phyloP scores from a whole-genome alignment of 2,797 vertebrate genomes.

The Gallirallus australis region DNA sequence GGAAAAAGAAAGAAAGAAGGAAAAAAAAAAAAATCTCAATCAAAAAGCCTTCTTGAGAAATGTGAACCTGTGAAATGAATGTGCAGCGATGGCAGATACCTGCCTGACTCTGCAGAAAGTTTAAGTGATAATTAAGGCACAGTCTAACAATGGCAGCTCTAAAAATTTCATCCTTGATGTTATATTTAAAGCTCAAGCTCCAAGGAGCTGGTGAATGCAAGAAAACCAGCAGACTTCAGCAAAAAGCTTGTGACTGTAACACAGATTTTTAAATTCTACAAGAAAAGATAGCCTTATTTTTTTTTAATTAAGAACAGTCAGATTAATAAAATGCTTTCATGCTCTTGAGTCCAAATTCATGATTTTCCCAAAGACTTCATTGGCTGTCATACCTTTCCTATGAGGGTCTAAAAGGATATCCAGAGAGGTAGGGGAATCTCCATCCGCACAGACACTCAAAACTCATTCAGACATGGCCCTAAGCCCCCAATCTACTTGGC shows the following conservation, averaged over 20 bases:
- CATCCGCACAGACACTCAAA: neutral
- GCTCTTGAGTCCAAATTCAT: neutral
- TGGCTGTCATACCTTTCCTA: neutral
- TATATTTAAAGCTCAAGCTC: constrained; percentile 23
- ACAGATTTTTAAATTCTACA: neutral
- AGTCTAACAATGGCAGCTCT: neutral
- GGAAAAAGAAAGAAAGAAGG: too few species aligned
- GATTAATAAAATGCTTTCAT: neutral
- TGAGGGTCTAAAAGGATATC: neutral
- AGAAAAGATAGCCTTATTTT: neutral
- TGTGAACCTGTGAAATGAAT: neutral
- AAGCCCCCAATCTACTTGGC: neutral
- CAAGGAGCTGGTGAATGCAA: neutral
- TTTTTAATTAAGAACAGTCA: neutral
- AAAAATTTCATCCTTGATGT: neutral
- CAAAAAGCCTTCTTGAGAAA: neutral
- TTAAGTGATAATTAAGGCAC: constrained; percentile 26
- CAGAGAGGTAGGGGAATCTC: neutral
- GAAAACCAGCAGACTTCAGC: constrained; percentile 27
- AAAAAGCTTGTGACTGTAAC: neutral
- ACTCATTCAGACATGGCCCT: accelerated
- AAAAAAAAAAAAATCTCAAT: neutral
- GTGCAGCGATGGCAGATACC: neutral
- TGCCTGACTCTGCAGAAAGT: constrained; percentile 18
- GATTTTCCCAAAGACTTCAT: neutral